Evolutionary conservation across 2,113 vertebrate genomes (phyloP).

Genomic region (Beaufortia kweichowensis): DNA sequence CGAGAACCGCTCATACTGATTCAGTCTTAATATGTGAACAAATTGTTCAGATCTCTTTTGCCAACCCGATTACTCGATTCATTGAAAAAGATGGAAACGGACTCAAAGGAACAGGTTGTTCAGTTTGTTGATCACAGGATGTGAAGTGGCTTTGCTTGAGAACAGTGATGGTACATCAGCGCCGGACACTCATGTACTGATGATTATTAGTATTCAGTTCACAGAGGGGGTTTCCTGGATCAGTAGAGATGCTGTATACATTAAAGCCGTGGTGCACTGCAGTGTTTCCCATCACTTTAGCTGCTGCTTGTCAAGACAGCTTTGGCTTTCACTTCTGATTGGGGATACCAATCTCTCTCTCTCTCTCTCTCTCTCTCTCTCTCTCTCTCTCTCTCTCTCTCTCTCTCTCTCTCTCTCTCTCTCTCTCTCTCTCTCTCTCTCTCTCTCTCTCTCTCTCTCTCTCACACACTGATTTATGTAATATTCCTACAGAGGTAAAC

Average conservation of each 20-base stretch:
- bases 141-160: neutral
- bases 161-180: neutral
- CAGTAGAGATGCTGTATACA: constrained; percentile 23
- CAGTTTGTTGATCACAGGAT: neutral
- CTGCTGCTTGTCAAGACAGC: constrained; percentile 15
- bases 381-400: neutral
- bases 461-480: neutral
- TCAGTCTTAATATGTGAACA: no score
- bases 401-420: no score
- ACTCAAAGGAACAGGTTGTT: no score
- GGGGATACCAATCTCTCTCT: neutral
- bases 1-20: no score
- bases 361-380: neutral
- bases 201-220: constrained; percentile 29
- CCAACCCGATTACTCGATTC: no score
- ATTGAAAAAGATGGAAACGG: no score
- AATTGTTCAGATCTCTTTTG: no score
- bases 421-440: no score
- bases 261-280: constrained; percentile 37
- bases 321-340: neutral
- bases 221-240: constrained; percentile 43
- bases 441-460: neutral
- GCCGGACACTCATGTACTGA: neutral
- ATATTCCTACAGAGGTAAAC: neutral
- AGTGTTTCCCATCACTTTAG: constrained; percentile 35